These are phyloP conservation scores for Ctenodactylus gundi DNA, from an alignment of 2,113 vertebrate species.

Conservation along the genomic window DNA sequence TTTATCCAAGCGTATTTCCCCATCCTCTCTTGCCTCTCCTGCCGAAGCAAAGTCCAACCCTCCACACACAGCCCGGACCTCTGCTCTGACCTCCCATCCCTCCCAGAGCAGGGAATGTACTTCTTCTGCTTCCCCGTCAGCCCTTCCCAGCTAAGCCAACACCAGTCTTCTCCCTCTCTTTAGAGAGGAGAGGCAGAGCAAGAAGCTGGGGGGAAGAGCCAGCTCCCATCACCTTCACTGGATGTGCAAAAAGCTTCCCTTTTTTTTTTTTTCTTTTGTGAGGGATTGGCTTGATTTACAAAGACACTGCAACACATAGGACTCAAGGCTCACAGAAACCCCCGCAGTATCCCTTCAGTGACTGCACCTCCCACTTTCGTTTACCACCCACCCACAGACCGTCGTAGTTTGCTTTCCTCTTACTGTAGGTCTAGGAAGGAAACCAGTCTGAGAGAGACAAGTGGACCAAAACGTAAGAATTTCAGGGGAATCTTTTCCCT, in stretches of 20 bases:
- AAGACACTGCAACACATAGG: neutral
- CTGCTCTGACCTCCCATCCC: rapidly evolving
- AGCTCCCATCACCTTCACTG: neutral
- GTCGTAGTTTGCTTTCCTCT: neutral
- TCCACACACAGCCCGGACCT: neutral
- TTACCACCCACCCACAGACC: neutral
- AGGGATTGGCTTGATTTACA: neutral
- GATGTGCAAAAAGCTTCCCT: neutral
- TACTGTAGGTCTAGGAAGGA: neutral
- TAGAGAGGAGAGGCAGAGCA: rapidly evolving
- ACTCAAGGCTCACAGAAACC: neutral
- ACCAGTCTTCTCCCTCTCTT: neutral
- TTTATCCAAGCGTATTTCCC: neutral
- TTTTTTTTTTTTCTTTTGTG: neutral
- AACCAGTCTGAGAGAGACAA: neutral
- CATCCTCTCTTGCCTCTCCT: neutral
- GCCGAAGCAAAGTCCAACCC: neutral
- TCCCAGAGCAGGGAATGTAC: neutral
- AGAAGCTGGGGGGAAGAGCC: neutral
- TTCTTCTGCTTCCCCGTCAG: neutral
- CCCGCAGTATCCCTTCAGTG: neutral
- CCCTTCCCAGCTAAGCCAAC: neutral
- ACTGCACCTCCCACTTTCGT: neutral
- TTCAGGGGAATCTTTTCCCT: neutral
- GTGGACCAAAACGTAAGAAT: neutral